These are phyloP conservation scores for Crypturellus tataupa DNA, from an alignment of 2,797 vertebrate genomes.

Conservation along the genomic window DNA sequence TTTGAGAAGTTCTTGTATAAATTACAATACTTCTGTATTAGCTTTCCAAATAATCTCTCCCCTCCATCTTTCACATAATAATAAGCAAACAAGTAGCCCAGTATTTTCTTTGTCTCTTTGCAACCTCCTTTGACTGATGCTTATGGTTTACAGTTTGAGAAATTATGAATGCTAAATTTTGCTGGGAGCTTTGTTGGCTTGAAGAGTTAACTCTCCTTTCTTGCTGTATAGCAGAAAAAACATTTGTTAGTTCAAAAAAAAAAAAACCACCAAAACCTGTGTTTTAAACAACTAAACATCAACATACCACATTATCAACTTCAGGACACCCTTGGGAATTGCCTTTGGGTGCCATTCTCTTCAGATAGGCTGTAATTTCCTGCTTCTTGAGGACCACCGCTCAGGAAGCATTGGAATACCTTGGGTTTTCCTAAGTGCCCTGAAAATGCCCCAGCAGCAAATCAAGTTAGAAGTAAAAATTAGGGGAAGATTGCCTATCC, in stretches of 20 bases:
- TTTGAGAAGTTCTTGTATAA: neutral
- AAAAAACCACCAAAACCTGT: neutral
- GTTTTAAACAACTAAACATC: conserved; percentile 25
- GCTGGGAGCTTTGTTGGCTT: neutral
- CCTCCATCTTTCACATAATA: neutral
- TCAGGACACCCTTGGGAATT: neutral
- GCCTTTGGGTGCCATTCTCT: neutral
- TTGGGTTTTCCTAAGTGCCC: neutral
- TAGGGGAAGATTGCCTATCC: neutral
- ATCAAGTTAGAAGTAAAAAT: neutral
- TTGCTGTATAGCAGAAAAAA: neutral
- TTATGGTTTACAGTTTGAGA: neutral
- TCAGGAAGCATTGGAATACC: neutral
- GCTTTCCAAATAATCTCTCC: neutral
- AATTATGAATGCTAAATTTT: conserved; percentile 12
- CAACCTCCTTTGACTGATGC: neutral
- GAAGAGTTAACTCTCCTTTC: neutral
- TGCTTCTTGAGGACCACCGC: neutral
- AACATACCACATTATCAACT: neutral
- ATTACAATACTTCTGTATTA: neutral
- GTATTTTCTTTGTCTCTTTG: conserved; percentile 22
- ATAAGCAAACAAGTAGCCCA: neutral
- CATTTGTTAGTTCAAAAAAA: neutral
- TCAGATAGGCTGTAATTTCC: neutral
- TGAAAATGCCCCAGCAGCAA: neutral